Conservation (phyloP, 2,797 vertebrate species). For the Linurgus olivaceus region DNA sequence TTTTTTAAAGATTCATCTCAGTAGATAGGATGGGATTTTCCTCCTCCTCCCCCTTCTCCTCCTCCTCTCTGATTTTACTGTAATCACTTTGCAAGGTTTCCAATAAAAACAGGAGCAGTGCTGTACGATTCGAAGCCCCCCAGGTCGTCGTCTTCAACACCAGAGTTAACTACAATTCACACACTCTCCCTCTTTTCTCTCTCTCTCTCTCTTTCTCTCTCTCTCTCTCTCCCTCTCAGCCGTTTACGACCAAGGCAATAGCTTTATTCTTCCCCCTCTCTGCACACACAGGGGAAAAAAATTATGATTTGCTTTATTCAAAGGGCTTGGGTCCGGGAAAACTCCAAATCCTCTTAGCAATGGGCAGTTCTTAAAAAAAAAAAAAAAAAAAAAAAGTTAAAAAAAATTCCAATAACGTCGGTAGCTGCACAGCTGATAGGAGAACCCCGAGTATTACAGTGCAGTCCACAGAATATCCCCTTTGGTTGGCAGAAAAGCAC, state of each 20-base stretch:
- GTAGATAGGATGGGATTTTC: slow-evolving; percentile 47
- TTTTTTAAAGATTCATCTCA: slow-evolving; percentile 61
- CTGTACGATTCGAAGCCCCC: slow-evolving; percentile 21
- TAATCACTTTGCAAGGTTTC: slow-evolving; percentile 63
- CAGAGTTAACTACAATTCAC: slow-evolving; percentile 69
- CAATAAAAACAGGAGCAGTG: slow-evolving; percentile 42
- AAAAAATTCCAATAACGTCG: slow-evolving; percentile 37
- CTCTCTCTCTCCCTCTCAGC: not conserved
- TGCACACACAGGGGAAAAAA: slow-evolving; percentile 1
- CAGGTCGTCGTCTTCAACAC: slow-evolving; percentile 46
- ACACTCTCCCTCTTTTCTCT: not conserved
- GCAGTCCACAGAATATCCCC: slow-evolving; percentile 58
- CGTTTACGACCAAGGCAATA: slow-evolving; percentile 54
- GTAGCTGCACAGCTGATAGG: slow-evolving; percentile 13
- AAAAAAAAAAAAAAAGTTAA: not conserved
- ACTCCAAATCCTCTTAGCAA: slow-evolving; percentile 68
- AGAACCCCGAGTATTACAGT: slow-evolving; percentile 33
- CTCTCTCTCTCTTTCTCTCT: not conserved
- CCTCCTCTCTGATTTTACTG: slow-evolving; percentile 59
- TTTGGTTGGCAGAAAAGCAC: slow-evolving; percentile 52
- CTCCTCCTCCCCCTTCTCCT: slow-evolving; percentile 52
- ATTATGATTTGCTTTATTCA: slow-evolving; percentile 60
- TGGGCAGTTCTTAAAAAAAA: not conserved
- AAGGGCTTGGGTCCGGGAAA: slow-evolving; percentile 47
- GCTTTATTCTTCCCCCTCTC: slow-evolving; percentile 38